Evolutionary conservation across 2,797 vertebrate genomes (phyloP).

Genomic region (Ctenopoma multispine): DNA sequence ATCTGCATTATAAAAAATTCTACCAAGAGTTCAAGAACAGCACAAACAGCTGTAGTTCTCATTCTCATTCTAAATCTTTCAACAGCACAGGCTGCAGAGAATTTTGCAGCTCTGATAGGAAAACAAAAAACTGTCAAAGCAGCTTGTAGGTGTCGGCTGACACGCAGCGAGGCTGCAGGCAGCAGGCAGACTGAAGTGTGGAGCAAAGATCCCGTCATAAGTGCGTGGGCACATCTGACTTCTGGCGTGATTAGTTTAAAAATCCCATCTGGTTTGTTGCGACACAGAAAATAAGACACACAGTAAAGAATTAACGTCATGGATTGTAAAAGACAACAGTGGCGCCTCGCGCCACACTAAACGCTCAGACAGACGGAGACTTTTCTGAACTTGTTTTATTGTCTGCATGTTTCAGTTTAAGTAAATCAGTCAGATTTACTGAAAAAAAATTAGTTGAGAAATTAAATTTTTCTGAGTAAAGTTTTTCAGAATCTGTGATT

Average conservation of each 20-base stretch:
- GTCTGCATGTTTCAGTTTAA: conserved; percentile 12
- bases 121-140: conserved; percentile 66
- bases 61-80: conserved; percentile 56
- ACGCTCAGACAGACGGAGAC: conserved; percentile 28
- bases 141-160: conserved; percentile 77
- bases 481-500: not conserved
- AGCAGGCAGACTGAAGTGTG: conserved; percentile 44
- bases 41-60: conserved; percentile 53
- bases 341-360: conserved; percentile 48
- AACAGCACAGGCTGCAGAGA: conserved; percentile 38
- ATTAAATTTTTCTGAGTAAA: not conserved
- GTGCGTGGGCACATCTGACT: conserved; percentile 64
- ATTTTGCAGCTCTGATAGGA: conserved; percentile 58
- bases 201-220: conserved; percentile 61
- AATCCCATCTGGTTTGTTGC: conserved; percentile 78
- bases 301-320: conserved; percentile 74
- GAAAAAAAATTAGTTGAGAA: not conserved
- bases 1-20: conserved; percentile 25
- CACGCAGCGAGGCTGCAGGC: conserved; percentile 57
- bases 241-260: conserved; percentile 66
- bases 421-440: conserved; percentile 26
- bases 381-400: conserved; percentile 12
- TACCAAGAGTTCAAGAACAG: conserved; percentile 36
- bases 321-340: conserved; percentile 65
- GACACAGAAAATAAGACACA: conserved; percentile 66